These are phyloP conservation scores for Erannis defoliaria DNA, from an alignment of 2,888 invertebrate species.

Conservation along the genomic window DNA sequence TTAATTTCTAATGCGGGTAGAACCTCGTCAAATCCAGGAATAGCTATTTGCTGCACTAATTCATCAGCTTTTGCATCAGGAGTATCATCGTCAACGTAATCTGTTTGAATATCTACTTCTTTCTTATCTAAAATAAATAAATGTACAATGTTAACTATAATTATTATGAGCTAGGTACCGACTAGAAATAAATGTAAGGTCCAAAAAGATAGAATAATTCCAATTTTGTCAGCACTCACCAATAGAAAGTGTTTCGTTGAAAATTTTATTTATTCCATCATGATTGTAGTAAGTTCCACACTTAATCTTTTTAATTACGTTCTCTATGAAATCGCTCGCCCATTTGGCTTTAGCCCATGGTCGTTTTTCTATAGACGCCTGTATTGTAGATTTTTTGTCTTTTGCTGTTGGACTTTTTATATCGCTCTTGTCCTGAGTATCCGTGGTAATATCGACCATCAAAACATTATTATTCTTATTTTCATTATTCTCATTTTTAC, in stretches of 20 bases:
- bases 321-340: conserved; percentile 77
- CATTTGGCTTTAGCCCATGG: conserved; percentile 68
- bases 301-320: conserved; percentile 71
- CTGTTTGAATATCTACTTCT: conserved; percentile 59
- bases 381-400: conserved; percentile 6
- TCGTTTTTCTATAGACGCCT: conserved; percentile 29
- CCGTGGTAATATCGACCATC: conserved; percentile 37
- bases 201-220: neutral
- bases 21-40: conserved; percentile 65
- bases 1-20: conserved; percentile 63
- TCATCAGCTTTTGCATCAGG: conserved; percentile 17
- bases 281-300: conserved; percentile 71
- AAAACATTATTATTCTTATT: conserved; percentile 21
- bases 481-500: conserved; percentile 24
- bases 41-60: conserved; percentile 29
- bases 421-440: conserved; percentile 27
- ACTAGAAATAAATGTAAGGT: neutral
- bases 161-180: conserved; percentile 20
- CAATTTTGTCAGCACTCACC: conserved; percentile 41
- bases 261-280: conserved; percentile 45
- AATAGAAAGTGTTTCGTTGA: conserved; percentile 21
- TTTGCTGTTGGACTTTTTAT: conserved; percentile 11
- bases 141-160: neutral
- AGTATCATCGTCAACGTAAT: neutral
- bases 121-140: conserved; percentile 7